Evolutionary conservation across 2,797 vertebrate genomes (phyloP).

Genomic region (Peromyscus nudipes): DNA sequence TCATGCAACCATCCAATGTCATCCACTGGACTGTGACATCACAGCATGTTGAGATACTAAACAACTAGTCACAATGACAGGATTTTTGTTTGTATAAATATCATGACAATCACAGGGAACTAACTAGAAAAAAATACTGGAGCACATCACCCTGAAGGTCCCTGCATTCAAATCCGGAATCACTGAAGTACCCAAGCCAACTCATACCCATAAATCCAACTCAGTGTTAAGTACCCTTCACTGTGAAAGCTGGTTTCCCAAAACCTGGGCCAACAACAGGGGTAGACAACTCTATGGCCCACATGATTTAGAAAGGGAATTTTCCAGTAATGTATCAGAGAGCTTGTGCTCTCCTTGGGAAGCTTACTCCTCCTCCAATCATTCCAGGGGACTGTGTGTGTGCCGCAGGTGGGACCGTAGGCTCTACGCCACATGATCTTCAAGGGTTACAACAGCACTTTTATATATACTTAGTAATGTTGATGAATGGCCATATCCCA

Average conservation of each 20-base stretch:
- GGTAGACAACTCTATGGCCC: accelerated
- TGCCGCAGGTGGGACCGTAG: accelerated
- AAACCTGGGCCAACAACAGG: neutral
- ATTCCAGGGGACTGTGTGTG: neutral
- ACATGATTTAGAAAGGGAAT: too few species aligned
- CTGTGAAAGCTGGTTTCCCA: neutral
- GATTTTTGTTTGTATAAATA: neutral
- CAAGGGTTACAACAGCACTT: neutral
- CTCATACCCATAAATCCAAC: neutral
- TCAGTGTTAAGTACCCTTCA: neutral
- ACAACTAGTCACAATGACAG: too few species aligned
- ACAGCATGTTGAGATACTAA: neutral
- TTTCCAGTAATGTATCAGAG: accelerated
- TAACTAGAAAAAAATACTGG: neutral
- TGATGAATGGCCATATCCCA: neutral
- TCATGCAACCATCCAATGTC: neutral
- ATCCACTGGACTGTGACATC: neutral
- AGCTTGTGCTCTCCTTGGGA: accelerated
- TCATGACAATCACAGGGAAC: neutral
- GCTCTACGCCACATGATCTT: neutral
- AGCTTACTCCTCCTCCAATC: neutral
- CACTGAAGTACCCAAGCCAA: too few species aligned
- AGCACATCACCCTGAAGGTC: neutral
- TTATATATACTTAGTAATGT: neutral
- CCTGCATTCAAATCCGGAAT: neutral